These are phyloP conservation scores for Mamestra configurata DNA, from an alignment of 1,140 invertebrate species.

Conservation along the genomic window DNA sequence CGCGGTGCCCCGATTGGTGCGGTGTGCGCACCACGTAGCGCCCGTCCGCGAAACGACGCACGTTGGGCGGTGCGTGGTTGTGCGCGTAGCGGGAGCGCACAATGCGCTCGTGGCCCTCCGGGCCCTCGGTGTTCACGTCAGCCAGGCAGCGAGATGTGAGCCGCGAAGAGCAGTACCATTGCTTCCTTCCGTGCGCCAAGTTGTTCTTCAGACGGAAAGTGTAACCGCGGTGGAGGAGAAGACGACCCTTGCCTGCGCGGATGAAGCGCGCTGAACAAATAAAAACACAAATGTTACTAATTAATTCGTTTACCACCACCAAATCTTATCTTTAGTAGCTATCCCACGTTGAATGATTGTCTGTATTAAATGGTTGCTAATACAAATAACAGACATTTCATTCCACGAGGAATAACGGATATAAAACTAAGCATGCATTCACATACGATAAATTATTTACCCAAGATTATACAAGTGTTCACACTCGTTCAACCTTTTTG, in stretches of 20 bases:
- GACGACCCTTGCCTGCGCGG: slow-evolving; percentile 82
- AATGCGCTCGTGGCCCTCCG: slow-evolving; percentile 83
- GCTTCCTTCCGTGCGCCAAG: slow-evolving; percentile 82
- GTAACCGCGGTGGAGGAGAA: slow-evolving; percentile 82
- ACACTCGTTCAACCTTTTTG: neutral
- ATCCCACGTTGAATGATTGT: slow-evolving; percentile 17
- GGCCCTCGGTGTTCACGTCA: slow-evolving; percentile 83
- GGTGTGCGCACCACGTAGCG: slow-evolving; percentile 85
- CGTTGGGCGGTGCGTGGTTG: slow-evolving; percentile 84
- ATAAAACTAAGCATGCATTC: slow-evolving; percentile 34
- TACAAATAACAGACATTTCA: neutral
- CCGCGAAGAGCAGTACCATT: slow-evolving; percentile 85
- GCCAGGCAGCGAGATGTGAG: slow-evolving; percentile 82
- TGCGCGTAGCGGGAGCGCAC: slow-evolving; percentile 83
- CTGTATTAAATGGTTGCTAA: neutral
- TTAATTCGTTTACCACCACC: neutral
- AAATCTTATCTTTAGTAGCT: slow-evolving; percentile 1
- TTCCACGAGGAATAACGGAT: neutral
- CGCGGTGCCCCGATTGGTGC: slow-evolving; percentile 83
- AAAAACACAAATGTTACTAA: slow-evolving; percentile 44
- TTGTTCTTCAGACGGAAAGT: slow-evolving; percentile 85
- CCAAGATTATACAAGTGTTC: neutral
- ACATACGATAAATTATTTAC: neutral
- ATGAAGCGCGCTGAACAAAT: slow-evolving; percentile 81
- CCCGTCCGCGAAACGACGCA: slow-evolving; percentile 83